Conservation (phyloP, 2,888 invertebrate species). For the Lagria hirta region DNA sequence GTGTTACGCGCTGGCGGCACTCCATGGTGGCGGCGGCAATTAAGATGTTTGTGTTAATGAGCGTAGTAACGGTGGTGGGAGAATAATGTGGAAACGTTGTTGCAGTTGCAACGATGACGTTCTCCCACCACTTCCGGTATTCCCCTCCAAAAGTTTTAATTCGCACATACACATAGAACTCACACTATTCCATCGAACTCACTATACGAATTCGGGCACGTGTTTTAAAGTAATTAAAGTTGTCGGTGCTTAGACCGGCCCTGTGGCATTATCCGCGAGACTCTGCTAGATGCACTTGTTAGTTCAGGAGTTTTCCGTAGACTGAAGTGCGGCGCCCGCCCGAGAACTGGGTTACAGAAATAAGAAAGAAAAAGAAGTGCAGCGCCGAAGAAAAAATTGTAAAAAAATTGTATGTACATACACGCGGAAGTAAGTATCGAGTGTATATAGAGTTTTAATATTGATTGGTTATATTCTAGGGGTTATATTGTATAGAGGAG, state of each 20-base stretch:
- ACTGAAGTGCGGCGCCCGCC: constrained; percentile 49
- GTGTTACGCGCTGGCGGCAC: constrained; percentile 13
- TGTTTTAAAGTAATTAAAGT: constrained; percentile 31
- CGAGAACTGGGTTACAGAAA: constrained; percentile 54
- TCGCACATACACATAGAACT: constrained; percentile 29
- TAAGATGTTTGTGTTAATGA: constrained; percentile 33
- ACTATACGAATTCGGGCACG: too few relatives aligned
- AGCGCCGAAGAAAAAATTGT: constrained; percentile 37
- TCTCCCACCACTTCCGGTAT: constrained; percentile 30
- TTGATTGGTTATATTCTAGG: constrained; percentile 55
- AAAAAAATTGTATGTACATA: constrained; percentile 55
- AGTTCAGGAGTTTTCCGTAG: constrained; percentile 52
- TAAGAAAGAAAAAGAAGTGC: constrained; percentile 53
- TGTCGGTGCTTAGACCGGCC: constrained; percentile 26
- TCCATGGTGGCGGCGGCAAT: constrained; percentile 30
- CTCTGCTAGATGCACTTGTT: constrained; percentile 36
- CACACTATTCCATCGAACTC: too few relatives aligned
- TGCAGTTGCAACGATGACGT: constrained; percentile 16
- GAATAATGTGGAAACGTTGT: constrained; percentile 5
- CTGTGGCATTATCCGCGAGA: constrained; percentile 25
- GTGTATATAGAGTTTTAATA: constrained; percentile 48
- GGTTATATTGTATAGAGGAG: constrained; percentile 35
- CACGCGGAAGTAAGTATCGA: constrained; percentile 56
- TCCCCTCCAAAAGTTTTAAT: constrained; percentile 21
- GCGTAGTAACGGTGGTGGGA: constrained; percentile 12